Evolutionary conservation across 37 sponge, comb jelly and placozoan genomes (phyloP).

Genomic region (Mnemiopsis leidyi): DNA sequence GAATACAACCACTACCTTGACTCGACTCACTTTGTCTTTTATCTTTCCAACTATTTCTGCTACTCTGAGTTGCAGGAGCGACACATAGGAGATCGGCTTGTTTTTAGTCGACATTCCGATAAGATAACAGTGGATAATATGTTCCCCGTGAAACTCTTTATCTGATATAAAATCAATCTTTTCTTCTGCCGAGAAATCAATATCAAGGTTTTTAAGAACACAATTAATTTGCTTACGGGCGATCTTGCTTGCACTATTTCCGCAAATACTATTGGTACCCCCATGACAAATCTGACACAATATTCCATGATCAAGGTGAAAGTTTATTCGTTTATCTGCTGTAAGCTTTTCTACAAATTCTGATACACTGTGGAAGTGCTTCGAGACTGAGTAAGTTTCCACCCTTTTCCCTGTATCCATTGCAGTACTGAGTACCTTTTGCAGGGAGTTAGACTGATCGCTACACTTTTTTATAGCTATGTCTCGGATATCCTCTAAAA

Average conservation of each 20-base stretch:
- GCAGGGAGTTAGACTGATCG: not conserved
- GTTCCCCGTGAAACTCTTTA: not conserved
- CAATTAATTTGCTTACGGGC: not conserved
- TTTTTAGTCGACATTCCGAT: not conserved
- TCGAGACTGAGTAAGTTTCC: not conserved
- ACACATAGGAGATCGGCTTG: not conserved
- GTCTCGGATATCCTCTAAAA: not conserved
- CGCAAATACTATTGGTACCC: not conserved
- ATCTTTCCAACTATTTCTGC: not conserved
- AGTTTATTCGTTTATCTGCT: not conserved
- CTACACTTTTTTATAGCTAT: not conserved
- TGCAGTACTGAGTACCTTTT: not conserved
- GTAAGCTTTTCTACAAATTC: not conserved
- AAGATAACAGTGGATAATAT: not conserved
- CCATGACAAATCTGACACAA: not conserved
- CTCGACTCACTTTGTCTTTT: not conserved
- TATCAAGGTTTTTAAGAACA: not conserved
- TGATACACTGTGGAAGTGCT: not conserved
- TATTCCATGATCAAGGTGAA: not conserved
- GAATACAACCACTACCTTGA: not conserved
- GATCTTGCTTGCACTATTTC: not conserved
- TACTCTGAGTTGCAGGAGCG: not conserved
- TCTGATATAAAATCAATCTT: not conserved
- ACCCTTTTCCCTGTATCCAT: not conserved
- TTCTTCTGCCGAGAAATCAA: not conserved